A percentile compares a stretch with the other conserved stretches of the same genome.
phyloP scores from a whole-genome alignment of 2,113 vertebrate species.

The Cromileptes altivelis region DNA sequence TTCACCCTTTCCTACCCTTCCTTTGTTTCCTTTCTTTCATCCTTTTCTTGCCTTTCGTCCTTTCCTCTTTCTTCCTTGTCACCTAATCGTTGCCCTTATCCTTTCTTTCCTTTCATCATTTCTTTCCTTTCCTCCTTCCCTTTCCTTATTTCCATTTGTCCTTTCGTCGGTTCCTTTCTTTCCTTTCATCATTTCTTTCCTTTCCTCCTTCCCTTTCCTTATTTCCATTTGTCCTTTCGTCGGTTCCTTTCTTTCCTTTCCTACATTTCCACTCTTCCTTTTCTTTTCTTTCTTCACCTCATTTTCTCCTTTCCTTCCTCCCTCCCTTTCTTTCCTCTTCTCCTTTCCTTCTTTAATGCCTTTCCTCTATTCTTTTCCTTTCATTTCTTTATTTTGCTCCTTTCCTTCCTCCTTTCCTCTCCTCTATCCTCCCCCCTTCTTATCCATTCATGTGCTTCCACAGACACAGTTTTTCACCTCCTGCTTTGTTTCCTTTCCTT shows the following conservation, averaged over 20 bases:
- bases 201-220: neutral
- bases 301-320: too few relatives aligned
- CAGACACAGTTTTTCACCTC: neutral
- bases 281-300: neutral
- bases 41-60: neutral
- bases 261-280: neutral
- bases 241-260: neutral
- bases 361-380: too few relatives aligned
- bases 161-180: conserved; percentile 16
- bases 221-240: conserved; percentile 35
- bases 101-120: neutral
- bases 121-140: neutral
- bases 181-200: neutral
- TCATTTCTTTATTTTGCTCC: too few relatives aligned
- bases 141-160: conserved; percentile 26
- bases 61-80: too few relatives aligned
- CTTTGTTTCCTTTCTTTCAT: too few relatives aligned
- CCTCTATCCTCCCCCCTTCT: too few relatives aligned
- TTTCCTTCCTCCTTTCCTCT: too few relatives aligned
- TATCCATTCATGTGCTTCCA: too few relatives aligned
- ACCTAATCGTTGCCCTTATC: neutral
- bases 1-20: too few relatives aligned
- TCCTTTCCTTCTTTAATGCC: too few relatives aligned
- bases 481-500: neutral
- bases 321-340: too few relatives aligned